Conservation (phyloP, 64 coral and sea anemone species). For the Stylophora pistillata region DNA sequence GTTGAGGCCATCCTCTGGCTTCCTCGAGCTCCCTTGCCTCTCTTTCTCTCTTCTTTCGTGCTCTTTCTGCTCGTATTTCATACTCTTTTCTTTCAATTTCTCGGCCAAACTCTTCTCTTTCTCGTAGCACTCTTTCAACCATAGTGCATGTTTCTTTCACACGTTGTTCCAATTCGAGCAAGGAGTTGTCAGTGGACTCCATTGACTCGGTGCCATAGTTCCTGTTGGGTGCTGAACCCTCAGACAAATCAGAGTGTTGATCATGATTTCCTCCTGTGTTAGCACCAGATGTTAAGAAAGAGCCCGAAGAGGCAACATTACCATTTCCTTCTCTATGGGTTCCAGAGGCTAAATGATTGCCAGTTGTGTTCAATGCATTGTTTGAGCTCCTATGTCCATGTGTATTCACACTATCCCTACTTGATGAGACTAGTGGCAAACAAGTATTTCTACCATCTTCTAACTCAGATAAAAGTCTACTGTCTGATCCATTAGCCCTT, state of each 20-base stretch:
- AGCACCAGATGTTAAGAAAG: background rate
- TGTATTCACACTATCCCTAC: too few relatives aligned
- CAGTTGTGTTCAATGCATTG: background rate
- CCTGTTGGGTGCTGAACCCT: background rate
- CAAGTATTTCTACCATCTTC: background rate
- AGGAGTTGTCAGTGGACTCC: constrained; percentile 12
- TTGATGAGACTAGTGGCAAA: too few relatives aligned
- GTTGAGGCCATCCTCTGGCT: background rate
- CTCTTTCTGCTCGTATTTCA: constrained; percentile 1
- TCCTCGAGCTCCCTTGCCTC: background rate
- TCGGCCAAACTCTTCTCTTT: constrained; percentile 15
- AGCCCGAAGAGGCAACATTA: background rate
- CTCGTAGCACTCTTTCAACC: background rate
- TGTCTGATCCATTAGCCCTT: background rate
- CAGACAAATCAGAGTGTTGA: background rate
- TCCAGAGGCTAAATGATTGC: background rate
- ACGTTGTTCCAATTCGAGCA: background rate
- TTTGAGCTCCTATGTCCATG: background rate
- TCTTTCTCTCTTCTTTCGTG: background rate
- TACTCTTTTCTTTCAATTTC: constrained; percentile 20
- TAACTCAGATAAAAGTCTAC: background rate
- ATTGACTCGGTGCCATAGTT: constrained; percentile 7
- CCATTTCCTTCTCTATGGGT: background rate
- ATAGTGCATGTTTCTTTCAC: background rate
- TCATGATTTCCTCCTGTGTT: background rate